Percentiles rank a stretch among this genome's conserved stretches.
phyloP scores from a whole-genome alignment of 1,140 invertebrate genomes.

The Muscidifurax raptorellus region DNA sequence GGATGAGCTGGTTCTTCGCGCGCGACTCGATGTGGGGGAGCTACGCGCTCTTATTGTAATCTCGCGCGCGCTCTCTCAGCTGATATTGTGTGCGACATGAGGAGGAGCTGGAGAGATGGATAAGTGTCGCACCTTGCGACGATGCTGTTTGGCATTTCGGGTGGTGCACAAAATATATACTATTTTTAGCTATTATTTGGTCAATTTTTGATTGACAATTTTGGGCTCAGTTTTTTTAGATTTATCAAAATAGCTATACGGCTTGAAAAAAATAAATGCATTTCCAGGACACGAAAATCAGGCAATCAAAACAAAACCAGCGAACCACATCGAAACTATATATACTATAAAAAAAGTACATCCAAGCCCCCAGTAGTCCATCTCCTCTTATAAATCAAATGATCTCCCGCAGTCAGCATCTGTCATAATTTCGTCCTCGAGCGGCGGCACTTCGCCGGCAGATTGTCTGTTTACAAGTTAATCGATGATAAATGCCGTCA shows the following conservation, averaged over 20 bases:
- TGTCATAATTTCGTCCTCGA: slow-evolving; percentile 48
- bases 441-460: slow-evolving; percentile 3
- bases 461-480: slow-evolving; percentile 57
- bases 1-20: slow-evolving; percentile 48
- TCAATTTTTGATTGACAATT: too few species aligned
- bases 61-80: slow-evolving; percentile 18
- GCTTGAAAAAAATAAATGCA: too few species aligned
- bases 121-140: neutral
- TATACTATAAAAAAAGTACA: neutral
- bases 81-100: neutral
- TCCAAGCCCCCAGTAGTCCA: neutral
- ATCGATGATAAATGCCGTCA: slow-evolving; percentile 67
- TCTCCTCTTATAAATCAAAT: slow-evolving; percentile 21
- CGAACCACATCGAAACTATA: neutral
- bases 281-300: neutral
- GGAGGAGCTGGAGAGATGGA: neutral
- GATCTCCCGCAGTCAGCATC: slow-evolving; percentile 38
- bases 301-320: slow-evolving; percentile 24
- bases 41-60: slow-evolving; percentile 41
- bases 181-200: too few species aligned
- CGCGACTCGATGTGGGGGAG: neutral
- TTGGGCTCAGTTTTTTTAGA: too few species aligned
- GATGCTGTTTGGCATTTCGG: neutral
- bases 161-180: too few species aligned
- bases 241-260: too few species aligned